Conservation (phyloP, 2,113 vertebrate species). For the Xenopus borealis region DNA sequence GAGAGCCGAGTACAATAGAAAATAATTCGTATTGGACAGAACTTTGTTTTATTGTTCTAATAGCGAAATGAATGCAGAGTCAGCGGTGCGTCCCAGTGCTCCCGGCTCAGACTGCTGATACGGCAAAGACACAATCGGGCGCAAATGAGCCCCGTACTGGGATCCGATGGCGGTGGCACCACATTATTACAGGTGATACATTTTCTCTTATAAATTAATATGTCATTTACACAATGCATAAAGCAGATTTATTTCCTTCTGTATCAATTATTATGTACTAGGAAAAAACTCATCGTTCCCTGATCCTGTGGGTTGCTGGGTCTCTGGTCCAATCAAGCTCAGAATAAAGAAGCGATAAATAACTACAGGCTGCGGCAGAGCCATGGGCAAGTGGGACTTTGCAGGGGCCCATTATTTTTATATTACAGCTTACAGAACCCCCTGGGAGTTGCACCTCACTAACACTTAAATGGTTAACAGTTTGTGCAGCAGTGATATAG, state of each 20-base stretch:
- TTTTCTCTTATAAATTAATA: slow-evolving; percentile 37
- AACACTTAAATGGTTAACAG: no score
- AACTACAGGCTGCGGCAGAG: no score
- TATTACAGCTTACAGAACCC: no score
- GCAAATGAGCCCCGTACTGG: not conserved
- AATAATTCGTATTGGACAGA: slow-evolving; percentile 24
- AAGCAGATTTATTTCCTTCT: slow-evolving; percentile 26
- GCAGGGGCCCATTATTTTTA: not conserved
- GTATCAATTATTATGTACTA: slow-evolving; percentile 22
- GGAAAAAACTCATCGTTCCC: slow-evolving; percentile 25
- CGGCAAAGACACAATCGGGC: slow-evolving; percentile 1
- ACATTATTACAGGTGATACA: slow-evolving; percentile 12
- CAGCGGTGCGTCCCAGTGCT: not conserved
- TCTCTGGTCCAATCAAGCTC: not conserved
- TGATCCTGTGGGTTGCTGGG: slow-evolving; percentile 10
- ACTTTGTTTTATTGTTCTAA: slow-evolving; percentile 27
- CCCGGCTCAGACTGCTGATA: slow-evolving; percentile 12
- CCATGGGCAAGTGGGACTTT: not conserved
- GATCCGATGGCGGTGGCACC: not conserved
- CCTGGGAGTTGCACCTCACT: no score
- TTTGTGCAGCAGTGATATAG: no score
- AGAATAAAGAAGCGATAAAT: not conserved
- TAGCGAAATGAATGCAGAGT: not conserved
- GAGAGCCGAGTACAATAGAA: slow-evolving; percentile 4
- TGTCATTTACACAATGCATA: slow-evolving; percentile 36